These are phyloP conservation scores for Drosophila peninsularis DNA, from an alignment of 2,888 invertebrate genomes.

Conservation along the genomic window DNA sequence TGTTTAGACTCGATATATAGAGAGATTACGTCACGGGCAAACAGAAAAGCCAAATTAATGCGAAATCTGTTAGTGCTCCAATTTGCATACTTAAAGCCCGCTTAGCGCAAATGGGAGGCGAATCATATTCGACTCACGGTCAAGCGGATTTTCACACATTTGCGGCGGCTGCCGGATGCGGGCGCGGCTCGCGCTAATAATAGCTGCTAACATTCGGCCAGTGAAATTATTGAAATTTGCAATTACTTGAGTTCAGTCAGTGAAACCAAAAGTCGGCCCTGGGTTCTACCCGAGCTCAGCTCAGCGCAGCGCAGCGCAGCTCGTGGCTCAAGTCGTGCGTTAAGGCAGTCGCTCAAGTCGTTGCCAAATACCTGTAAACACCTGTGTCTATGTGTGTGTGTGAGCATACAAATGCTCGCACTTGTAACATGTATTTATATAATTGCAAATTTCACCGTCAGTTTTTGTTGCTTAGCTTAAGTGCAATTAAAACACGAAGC, in stretches of 20 bases:
- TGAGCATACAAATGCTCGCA: slow-evolving; percentile 11
- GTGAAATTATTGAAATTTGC: slow-evolving; percentile 72
- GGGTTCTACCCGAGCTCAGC: slow-evolving; percentile 32
- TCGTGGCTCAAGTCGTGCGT: slow-evolving; percentile 16
- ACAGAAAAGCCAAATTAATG: slow-evolving; percentile 44
- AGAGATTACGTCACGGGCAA: slow-evolving; percentile 52
- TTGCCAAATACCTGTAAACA: slow-evolving; percentile 15
- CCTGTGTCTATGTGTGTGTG: neutral
- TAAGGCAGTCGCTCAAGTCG: slow-evolving; percentile 11
- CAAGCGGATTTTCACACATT: slow-evolving; percentile 62
- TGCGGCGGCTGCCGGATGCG: no score
- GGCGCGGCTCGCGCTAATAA: slow-evolving; percentile 29
- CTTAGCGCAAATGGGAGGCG: slow-evolving; percentile 15
- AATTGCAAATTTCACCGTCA: slow-evolving; percentile 71
- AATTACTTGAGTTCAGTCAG: slow-evolving; percentile 60
- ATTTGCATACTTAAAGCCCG: slow-evolving; percentile 33
- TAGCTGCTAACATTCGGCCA: slow-evolving; percentile 35
- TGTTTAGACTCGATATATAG: slow-evolving; percentile 13
- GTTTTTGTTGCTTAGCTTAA: slow-evolving; percentile 53
- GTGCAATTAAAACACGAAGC: slow-evolving; percentile 64
- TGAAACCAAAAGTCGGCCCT: slow-evolving; percentile 21
- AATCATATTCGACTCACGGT: slow-evolving; percentile 53
- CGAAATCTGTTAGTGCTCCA: slow-evolving; percentile 20
- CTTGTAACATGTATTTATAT: slow-evolving; percentile 62
- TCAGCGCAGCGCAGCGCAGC: slow-evolving; percentile 2